Conservation (phyloP, 2,888 invertebrate species). For the Steinernema scapterisci region DNA sequence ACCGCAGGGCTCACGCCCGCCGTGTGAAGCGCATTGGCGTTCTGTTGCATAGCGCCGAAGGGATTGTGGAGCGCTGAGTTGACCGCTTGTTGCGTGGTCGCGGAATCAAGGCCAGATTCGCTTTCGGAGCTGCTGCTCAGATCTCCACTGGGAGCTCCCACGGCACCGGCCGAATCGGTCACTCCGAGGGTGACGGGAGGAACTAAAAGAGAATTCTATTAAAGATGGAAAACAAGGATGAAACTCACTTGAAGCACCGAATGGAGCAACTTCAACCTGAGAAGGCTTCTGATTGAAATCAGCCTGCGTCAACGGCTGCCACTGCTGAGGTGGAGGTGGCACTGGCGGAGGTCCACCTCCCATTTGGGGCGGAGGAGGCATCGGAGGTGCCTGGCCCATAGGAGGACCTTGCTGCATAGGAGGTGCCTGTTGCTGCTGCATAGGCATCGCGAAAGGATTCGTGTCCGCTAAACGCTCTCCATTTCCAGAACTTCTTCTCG, state of each 20-base stretch:
- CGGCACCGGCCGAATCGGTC: background rate
- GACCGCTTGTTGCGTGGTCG: background rate
- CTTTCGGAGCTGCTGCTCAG: conserved; percentile 27
- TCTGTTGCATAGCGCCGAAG: conserved; percentile 34
- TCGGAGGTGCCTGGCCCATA: conserved; percentile 28
- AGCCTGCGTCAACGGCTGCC: conserved; percentile 1
- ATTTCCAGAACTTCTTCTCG: background rate
- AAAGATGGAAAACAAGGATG: too few species aligned
- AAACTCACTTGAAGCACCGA: background rate
- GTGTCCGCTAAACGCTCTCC: conserved; percentile 42
- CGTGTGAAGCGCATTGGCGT: conserved; percentile 26
- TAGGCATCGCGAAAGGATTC: conserved; percentile 55
- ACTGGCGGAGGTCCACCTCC: conserved; percentile 9
- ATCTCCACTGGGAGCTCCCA: background rate
- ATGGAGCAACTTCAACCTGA: background rate
- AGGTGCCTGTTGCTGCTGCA: conserved; percentile 25
- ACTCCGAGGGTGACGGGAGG: conserved; percentile 2
- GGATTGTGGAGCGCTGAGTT: conserved; percentile 31
- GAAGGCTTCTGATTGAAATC: background rate
- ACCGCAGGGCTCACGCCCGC: conserved; percentile 31
- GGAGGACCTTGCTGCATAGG: too few species aligned
- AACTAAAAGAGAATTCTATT: background rate
- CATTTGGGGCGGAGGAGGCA: background rate
- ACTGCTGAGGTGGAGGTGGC: background rate
- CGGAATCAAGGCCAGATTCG: background rate